These are phyloP conservation scores for Calyptommatus sinebrachiatus DNA, from an alignment of 2,113 vertebrate genomes.

Conservation along the genomic window DNA sequence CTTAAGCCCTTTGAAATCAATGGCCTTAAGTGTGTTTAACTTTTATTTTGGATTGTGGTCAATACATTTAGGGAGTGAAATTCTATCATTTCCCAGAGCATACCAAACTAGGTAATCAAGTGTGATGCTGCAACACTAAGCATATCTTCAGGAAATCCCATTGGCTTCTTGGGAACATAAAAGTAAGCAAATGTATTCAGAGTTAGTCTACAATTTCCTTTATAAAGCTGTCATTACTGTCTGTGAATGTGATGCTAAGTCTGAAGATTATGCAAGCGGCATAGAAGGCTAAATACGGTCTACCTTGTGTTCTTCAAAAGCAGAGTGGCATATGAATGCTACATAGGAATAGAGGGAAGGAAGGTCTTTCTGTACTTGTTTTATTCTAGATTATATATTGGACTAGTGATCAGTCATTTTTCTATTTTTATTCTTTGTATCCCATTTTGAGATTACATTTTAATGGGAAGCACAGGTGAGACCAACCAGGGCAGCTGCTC, in stretches of 20 bases:
- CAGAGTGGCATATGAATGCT: too few relatives aligned
- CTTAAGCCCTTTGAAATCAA: slow-evolving; percentile 21
- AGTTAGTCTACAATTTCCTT: not conserved
- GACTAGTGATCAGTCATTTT: too few relatives aligned
- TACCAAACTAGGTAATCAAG: not conserved
- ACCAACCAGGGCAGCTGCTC: too few relatives aligned
- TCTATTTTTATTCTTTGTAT: too few relatives aligned
- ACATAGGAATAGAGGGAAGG: too few relatives aligned
- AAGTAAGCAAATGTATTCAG: not conserved
- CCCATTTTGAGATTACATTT: too few relatives aligned
- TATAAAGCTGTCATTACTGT: not conserved
- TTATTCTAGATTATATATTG: too few relatives aligned
- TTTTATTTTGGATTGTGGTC: slow-evolving; percentile 1
- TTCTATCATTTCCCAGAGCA: slow-evolving; percentile 13
- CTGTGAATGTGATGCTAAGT: not conserved
- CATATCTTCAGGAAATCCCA: not conserved
- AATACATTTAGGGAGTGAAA: not conserved
- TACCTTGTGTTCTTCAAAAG: too few relatives aligned
- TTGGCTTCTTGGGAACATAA: not conserved
- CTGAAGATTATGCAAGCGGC: not conserved
- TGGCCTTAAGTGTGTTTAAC: not conserved
- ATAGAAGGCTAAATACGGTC: too few relatives aligned
- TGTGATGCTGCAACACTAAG: not conserved
- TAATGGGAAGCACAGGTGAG: too few relatives aligned
- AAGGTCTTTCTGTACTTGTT: too few relatives aligned